Base-by-base conservation (phyloP, 2,797 vertebrate genomes). In the Coreius guichenoti region DNA sequence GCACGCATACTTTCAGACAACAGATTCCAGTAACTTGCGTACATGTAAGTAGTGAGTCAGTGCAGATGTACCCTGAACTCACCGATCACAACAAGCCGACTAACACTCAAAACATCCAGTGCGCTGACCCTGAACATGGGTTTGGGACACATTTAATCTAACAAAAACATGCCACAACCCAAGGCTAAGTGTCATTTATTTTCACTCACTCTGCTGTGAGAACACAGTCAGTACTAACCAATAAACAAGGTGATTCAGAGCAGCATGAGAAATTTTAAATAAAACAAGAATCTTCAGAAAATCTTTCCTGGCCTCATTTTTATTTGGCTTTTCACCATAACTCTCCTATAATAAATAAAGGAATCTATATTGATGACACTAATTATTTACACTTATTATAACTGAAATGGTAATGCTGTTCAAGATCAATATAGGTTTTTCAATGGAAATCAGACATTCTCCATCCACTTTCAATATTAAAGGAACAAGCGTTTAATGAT, bases 401-500 rank as follows among this genome's bases (percentile, higher is more conserved):
- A 12, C 9, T 51, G 9, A 74, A 56, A n/a, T 8, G 1, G 16
- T n/a, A 49, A 33, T 21, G 16, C 43, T 67, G 26, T 80, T 78
- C 6, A 19, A 51, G 2, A n/a, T 58, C 31, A 58, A 14, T 76
- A 39, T 36, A 11, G 51, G 14, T 5, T 56, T 26, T 51, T 39
- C 31, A 76, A 39, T 12, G 3, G 17, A 54, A 26, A 54, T 33
- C 1, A n/a, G 33, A 61, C 23, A 77, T 61, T 78, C 39, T 26
- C 16, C n/a, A 45, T 47, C 26, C n/a, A 65, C 58, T 47, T 77
- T 77, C 17, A 79, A 65, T 43, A 77, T 77, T n/a, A 77, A 61
- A 61, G 13, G 13, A n/a, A 17, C 3, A 43, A 6, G n/a, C 43
- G 23, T 39, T 61, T 61, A 43, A 75, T 78, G 36, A 65, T 31